phyloP scores from a whole-genome alignment of 2,113 vertebrate species.

The Alosa alosa region DNA sequence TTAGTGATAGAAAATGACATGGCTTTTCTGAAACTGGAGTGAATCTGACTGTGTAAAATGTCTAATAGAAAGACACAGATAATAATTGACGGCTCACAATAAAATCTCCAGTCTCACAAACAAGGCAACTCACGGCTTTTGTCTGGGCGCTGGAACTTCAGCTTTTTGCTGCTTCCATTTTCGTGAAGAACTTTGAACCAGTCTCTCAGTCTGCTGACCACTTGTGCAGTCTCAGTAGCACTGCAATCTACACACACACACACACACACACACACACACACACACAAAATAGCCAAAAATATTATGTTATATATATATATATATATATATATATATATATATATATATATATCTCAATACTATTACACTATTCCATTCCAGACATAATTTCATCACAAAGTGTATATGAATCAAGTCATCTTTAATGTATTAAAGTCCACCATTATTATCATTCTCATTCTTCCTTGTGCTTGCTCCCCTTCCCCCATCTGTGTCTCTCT shows the following conservation, averaged over 20 bases:
- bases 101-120: background rate
- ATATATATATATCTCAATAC: background rate
- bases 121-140: conserved; percentile 64
- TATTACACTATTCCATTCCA: background rate
- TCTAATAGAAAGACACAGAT: background rate
- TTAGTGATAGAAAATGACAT: background rate
- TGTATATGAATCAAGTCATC: background rate
- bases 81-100: background rate
- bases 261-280: conserved; percentile 33
- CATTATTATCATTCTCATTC: background rate
- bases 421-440: too few species aligned
- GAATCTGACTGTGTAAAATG: background rate
- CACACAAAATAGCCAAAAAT: conserved; percentile 2
- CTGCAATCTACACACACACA: conserved; percentile 76
- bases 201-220: conserved; percentile 85
- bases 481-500: background rate
- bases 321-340: background rate
- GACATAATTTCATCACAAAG: background rate
- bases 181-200: conserved; percentile 96
- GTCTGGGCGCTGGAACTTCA: conserved; percentile 81
- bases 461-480: background rate
- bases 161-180: conserved; percentile 83
- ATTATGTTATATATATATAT: background rate
- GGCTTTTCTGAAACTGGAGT: too few species aligned
- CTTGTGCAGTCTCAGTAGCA: conserved; percentile 86